These are phyloP conservation scores for Rhyzopertha dominica DNA, from an alignment of 1,140 invertebrate species.

Conservation along the genomic window DNA sequence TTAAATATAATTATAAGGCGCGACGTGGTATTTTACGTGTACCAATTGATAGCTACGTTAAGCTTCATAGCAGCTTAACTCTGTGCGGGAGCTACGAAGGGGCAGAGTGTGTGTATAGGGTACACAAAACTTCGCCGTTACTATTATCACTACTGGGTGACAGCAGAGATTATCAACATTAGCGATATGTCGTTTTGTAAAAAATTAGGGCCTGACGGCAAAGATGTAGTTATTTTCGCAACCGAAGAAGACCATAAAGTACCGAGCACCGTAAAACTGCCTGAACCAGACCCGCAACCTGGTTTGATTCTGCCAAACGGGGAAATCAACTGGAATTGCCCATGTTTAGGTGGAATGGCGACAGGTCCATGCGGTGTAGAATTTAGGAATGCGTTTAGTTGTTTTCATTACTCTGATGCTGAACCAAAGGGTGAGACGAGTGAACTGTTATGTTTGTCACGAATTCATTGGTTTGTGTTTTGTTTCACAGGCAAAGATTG, in stretches of 20 bases:
- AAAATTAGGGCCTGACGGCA: constrained; percentile 54
- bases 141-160: constrained; percentile 41
- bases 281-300: constrained; percentile 65
- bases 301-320: constrained; percentile 84
- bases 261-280: constrained; percentile 67
- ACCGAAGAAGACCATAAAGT: constrained; percentile 71
- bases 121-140: constrained; percentile 52
- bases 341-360: constrained; percentile 92
- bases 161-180: constrained; percentile 41
- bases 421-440: constrained; percentile 51
- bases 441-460: background rate
- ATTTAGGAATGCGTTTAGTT: constrained; percentile 90
- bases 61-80: constrained; percentile 53
- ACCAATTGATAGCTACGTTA: constrained; percentile 50
- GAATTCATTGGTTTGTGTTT: constrained; percentile 6
- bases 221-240: constrained; percentile 81
- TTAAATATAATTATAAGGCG: constrained; percentile 51
- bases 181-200: constrained; percentile 50
- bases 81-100: constrained; percentile 52
- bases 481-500: constrained; percentile 71
- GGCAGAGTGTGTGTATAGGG: constrained; percentile 49
- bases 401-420: constrained; percentile 80
- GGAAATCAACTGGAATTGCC: constrained; percentile 95
- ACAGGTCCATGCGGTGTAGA: constrained; percentile 90
- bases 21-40: constrained; percentile 55